Base-by-base conservation (phyloP, 2,888 invertebrate genomes). In the Blomia tropicalis region DNA sequence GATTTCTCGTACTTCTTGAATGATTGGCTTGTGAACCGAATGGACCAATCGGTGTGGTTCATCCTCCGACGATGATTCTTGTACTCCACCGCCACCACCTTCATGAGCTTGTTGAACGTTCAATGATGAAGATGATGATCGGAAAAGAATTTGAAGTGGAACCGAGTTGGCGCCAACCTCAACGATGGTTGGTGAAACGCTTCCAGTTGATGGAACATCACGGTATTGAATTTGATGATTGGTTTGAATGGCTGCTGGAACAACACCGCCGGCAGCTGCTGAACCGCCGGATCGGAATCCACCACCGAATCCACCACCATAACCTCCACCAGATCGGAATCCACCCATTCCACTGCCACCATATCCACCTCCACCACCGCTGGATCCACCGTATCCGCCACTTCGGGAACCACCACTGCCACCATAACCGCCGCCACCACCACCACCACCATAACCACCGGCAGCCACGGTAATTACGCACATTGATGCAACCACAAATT, bases 51-150 rank as follows among this genome's bases (percentile, higher is more conserved):
- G n/a, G 22, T 44, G 47, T 19, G 47, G 47, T n/a, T 44, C 47
- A 44, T 44, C 47, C 22, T 44, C 47, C 7, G 47, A 44, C 19
- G 47, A 44, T 5, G 47, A 44, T 7, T 44, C 19, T 44, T 44
- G 47, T 19, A n/a, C n/a, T 11, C 47, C 47, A 44, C 47, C 47
- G 22, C 47, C n/a, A n/a, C 17, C 47, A 22, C 47, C 47, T 44
- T 44, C 47, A 19, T 44, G 47, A 11, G 47, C 14, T 44, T 44
- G 47, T 44, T 44, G 47, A 19, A 44, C 47, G n/a, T 44, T 44
- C 22, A 44, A 19, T 5, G 5, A 11, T 5, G 7, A 11, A 5
- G 47, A 44, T 5, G 47, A 44, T 11, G 47, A 44, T 17, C 47
- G n/a, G 47, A 44, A 44, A 5, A 44, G 22, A 7, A 44, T 44